Conservation (phyloP, 2,113 vertebrate genomes). For the Muscicapa adusta region DNA sequence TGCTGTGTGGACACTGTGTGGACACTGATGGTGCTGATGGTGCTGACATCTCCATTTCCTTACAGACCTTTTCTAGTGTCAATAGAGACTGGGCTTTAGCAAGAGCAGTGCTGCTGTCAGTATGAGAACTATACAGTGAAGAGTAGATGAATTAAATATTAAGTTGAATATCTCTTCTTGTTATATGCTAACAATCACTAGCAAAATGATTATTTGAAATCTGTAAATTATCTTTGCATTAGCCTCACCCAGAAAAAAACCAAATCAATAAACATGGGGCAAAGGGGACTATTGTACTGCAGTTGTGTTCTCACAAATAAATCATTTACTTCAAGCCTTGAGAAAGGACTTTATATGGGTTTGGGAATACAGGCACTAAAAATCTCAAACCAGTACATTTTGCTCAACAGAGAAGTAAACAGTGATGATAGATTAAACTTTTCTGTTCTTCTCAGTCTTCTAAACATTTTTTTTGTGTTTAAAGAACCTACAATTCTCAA, state of each 20-base stretch:
- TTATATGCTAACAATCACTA: background rate
- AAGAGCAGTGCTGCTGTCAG: background rate
- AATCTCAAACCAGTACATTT: background rate
- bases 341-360: background rate
- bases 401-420: background rate
- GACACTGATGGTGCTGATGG: background rate
- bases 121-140: background rate
- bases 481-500: background rate
- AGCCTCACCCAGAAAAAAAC: background rate
- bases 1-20: background rate
- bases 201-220: background rate
- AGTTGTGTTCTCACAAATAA: background rate
- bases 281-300: background rate
- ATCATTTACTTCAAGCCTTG: background rate
- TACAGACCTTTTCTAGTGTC: background rate
- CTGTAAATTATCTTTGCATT: background rate
- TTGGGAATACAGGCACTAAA: background rate
- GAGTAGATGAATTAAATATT: background rate
- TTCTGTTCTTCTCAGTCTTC: background rate
- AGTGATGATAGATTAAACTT: background rate
- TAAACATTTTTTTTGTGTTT: background rate
- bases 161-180: background rate
- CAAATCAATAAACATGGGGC: background rate
- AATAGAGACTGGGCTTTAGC: background rate
- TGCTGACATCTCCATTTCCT: constrained; percentile 7